These are phyloP conservation scores for Ptychochromis oligacanthus DNA, from an alignment of 2,113 vertebrate species.

Conservation along the genomic window DNA sequence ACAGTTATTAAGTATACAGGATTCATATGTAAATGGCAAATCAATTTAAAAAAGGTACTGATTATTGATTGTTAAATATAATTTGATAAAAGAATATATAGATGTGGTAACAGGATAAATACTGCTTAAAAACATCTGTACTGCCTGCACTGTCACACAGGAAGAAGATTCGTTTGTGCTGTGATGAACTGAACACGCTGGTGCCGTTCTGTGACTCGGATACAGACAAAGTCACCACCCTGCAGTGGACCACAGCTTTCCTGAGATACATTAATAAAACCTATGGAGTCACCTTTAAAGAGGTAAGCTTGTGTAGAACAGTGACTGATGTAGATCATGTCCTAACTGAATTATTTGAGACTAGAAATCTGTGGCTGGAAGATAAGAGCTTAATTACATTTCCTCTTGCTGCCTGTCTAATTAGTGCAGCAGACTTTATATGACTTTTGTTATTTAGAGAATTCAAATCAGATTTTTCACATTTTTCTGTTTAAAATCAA, in stretches of 20 bases:
- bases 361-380: constrained; percentile 10
- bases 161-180: constrained; percentile 89
- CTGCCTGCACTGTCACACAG: constrained; percentile 67
- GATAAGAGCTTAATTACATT: constrained; percentile 21
- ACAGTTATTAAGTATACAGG: background rate
- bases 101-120: background rate
- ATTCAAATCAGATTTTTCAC: constrained; percentile 9
- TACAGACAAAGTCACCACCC: constrained; percentile 91
- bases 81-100: too few relatives aligned
- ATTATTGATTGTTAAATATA: background rate
- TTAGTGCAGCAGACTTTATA: background rate
- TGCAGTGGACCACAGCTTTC: constrained; percentile 90
- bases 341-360: background rate
- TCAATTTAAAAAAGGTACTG: background rate
- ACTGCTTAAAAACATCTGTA: background rate
- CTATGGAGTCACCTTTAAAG: constrained; percentile 87
- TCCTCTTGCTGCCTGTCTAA: background rate
- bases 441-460: background rate
- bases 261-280: constrained; percentile 88
- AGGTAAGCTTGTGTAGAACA: constrained; percentile 74
- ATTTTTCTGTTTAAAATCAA: background rate
- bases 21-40: background rate
- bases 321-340: background rate
- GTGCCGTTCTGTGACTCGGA: constrained; percentile 88
- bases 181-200: constrained; percentile 91